Conservation (phyloP, 2,113 vertebrate genomes). For the Acinonyx jubatus region DNA sequence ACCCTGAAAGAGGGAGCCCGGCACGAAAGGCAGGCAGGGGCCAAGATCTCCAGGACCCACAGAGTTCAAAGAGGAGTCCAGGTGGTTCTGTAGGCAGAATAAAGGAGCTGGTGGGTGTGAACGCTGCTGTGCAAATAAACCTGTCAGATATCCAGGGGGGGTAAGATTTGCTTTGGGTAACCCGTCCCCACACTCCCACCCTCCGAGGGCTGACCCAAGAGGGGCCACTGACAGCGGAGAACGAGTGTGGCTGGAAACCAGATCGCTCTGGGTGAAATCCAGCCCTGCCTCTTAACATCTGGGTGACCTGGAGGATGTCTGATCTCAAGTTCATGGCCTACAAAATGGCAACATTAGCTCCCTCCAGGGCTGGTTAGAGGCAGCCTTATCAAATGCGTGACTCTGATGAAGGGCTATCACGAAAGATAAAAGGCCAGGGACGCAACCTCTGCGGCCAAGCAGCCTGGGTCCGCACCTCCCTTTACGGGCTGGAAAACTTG, state of each 20-base stretch:
- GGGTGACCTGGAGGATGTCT: background rate
- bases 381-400: fast-evolving
- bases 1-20: background rate
- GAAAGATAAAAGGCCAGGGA: background rate
- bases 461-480: background rate
- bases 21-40: background rate
- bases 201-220: background rate
- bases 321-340: background rate
- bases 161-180: fast-evolving
- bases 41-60: background rate
- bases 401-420: background rate
- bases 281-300: background rate
- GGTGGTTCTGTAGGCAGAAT: background rate
- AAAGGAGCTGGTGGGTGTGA: background rate
- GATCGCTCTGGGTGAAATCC: background rate
- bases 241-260: background rate
- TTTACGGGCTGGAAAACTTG: background rate
- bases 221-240: background rate
- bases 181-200: background rate
- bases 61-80: background rate
- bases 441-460: background rate
- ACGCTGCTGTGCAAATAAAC: background rate
- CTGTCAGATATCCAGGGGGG: fast-evolving
- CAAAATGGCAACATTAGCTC: background rate
- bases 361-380: background rate